Base-by-base conservation (phyloP, 92 coral and sea anemone genomes). In the Epizoanthus rinbou region DNA sequence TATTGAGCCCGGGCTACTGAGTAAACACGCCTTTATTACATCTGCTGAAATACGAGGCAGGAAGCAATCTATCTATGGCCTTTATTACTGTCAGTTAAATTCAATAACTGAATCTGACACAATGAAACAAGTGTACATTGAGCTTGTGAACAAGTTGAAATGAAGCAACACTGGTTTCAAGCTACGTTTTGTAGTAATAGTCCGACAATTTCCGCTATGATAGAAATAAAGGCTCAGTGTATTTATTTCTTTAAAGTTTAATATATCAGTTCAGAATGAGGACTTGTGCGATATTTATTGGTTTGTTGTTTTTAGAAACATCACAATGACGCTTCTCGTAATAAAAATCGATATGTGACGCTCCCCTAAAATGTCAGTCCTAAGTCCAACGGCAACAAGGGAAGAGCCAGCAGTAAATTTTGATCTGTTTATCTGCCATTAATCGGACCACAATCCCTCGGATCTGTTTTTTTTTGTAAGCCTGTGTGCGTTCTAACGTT, bases 401-500 rank as follows among this genome's bases (percentile, higher is more conserved):
- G 69, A 64, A 64, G 69, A 64, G 69, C 69, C 69, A 64, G 33
- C 69, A 64, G 69, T 64, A 64, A 64, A 64, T 64, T 64, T 64
- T 64, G 69, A 64, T 64, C 4, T 64, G 69, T 64, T 64, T 64
- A 64, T 64, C 24, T 64, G 69, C 28, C 0, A 64, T 64, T 64
- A 64, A 64, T 64, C 69, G 31, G 69, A 57, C 60, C 60, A 57
- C 60, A 57, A 57, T 57, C 60, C 60, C 60, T 57, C 60, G 57
- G 57, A 52, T 60, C 66, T 60, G 66, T n/a, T 60, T 60, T 60
- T 60, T 60, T n/a, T 60, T 60, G n/a, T 64, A 64, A 64, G 69
- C 69, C 69, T 64, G 69, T 64, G 69, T 64, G 69, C 69, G 69
- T 64, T 64, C 28, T 64, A 64, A 64, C 69, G 69, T 64, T 64